Conservation (phyloP, 2,888 invertebrate genomes). For the Desoria tigrina region DNA sequence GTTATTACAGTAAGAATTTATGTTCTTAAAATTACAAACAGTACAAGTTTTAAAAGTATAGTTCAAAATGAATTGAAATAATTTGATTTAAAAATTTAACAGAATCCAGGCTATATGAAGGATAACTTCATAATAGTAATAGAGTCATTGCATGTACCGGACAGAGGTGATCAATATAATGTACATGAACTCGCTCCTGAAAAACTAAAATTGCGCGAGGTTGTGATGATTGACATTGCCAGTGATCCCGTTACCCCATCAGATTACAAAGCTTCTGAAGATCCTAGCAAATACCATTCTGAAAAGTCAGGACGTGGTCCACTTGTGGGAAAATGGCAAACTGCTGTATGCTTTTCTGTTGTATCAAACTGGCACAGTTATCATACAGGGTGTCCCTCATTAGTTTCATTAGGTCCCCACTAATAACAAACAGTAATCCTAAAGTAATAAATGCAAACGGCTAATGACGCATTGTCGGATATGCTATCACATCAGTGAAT, state of each 20-base stretch:
- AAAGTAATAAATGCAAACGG: too few species aligned
- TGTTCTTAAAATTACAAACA: not conserved
- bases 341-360: constrained; percentile 36
- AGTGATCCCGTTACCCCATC: constrained; percentile 57
- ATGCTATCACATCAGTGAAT: too few species aligned
- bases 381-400: too few species aligned
- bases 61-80: not conserved
- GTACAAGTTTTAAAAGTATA: not conserved
- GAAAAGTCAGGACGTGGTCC: constrained; percentile 63
- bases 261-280: constrained; percentile 62
- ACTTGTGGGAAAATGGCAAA: constrained; percentile 56
- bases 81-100: constrained; percentile 22
- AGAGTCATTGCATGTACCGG: constrained; percentile 55
- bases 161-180: constrained; percentile 57
- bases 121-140: constrained; percentile 63
- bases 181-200: constrained; percentile 61
- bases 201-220: constrained; percentile 60
- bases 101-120: constrained; percentile 61
- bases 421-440: too few species aligned
- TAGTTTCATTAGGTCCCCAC: too few species aligned
- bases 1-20: constrained; percentile 54
- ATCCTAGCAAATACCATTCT: constrained; percentile 61
- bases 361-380: not conserved
- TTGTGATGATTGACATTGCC: constrained; percentile 63
- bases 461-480: too few species aligned